Evolutionary conservation across 1,140 invertebrate species (phyloP).

Genomic region (Aphelenchoides fujianensis): DNA sequence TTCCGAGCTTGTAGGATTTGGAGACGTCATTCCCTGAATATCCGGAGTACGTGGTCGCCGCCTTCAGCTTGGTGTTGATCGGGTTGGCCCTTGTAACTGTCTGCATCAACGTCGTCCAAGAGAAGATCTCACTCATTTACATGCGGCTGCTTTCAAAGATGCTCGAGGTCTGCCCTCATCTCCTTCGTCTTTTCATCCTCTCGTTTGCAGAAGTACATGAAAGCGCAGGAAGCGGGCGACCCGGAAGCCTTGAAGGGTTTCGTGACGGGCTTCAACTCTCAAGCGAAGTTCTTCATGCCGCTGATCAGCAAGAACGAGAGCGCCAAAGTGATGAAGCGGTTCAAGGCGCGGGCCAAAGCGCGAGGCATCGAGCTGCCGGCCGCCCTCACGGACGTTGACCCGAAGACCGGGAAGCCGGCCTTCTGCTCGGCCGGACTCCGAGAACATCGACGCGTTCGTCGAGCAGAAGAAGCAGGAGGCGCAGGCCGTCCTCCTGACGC

Average conservation of each 20-base stretch:
- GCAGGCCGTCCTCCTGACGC: conserved; percentile 21
- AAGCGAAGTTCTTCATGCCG: conserved; percentile 58
- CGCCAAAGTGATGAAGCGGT: conserved; percentile 53
- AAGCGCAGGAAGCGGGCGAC: conserved; percentile 50
- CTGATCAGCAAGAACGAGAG: conserved; percentile 56
- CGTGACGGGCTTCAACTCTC: conserved; percentile 53
- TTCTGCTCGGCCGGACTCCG: conserved; percentile 45
- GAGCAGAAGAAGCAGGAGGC: conserved; percentile 39
- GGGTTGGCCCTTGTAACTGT: conserved; percentile 89
- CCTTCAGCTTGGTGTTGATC: conserved; percentile 86
- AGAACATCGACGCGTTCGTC: conserved; percentile 49
- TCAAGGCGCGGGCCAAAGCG: conserved; percentile 49
- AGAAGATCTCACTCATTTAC: conserved; percentile 53
- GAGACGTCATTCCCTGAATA: conserved; percentile 65
- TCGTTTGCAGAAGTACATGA: conserved; percentile 50
- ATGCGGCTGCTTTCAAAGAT: conserved; percentile 53
- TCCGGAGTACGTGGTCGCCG: conserved; percentile 84
- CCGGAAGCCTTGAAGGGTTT: conserved; percentile 53
- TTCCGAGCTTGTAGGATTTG: conserved; percentile 39
- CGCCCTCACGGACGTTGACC: conserved; percentile 54
- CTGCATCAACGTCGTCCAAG: conserved; percentile 74
- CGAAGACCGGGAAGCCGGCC: conserved; percentile 56
- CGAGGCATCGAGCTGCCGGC: conserved; percentile 56
- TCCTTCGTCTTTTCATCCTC: neutral
- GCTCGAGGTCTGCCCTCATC: conserved; percentile 35